Evolutionary conservation across 2,888 invertebrate genomes (phyloP), one percentile per base, ranked within the genome.

Genomic region (Aphidius colemani): DNA sequence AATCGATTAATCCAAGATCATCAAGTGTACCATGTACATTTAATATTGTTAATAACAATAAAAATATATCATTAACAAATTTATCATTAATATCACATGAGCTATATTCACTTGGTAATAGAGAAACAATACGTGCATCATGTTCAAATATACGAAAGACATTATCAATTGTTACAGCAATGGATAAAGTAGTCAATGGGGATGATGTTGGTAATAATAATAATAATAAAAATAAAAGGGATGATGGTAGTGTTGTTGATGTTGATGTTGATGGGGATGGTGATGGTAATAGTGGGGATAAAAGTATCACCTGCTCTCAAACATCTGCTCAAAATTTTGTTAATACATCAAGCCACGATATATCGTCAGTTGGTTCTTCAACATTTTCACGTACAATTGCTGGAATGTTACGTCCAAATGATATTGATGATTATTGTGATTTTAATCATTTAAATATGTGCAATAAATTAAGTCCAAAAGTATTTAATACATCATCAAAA

Each of bases 381-480:
- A 74, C 72, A 51, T 72, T 75, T 56, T 70, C 70, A 66, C 74
- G 74, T 40, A 72, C 71, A 55, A 69, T 70, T 66, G 67, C 61
- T 46, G 65, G 63, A 55, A 69, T 64, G 40, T 65, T 66, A 46
- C 46, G 40, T 43, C 55, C 18, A 6, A 44, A 30, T 39, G 39
- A 53, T 45, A 41, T 30, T 40, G 53, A 53, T 60, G 59, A 59
- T 50, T 55, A 46, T 41, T 56, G 49, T 58, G 55, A 61, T 11
- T 1, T 11, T 39, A 8, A 56, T 55, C 46, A 57, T 39, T 6
- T 49, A 58, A 39, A 43, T 48, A 6, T 48, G 51, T 13, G 18
- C 18, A 85, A 86, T 69, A 89, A 89, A 75, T 81, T 89, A 11
- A 89, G 89, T 73, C 88, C 89, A 0, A 90, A 90, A 82, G 89